Percentiles rank a stretch among this genome's conserved stretches.
phyloP scores from a whole-genome alignment of 2,797 vertebrate genomes.

The Lithobates pipiens region DNA sequence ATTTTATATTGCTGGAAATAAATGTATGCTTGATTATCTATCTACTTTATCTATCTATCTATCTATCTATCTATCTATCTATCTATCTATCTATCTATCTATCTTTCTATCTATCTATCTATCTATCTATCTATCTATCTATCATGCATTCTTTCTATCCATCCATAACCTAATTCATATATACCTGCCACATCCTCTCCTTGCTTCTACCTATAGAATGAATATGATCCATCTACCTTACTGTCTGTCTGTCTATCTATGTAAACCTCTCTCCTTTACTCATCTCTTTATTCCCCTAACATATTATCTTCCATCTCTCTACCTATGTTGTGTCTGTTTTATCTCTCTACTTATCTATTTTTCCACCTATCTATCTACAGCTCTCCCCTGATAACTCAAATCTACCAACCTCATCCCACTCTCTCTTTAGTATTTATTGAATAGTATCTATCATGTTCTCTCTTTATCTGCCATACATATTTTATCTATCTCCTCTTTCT shows the following conservation, averaged over 20 bases:
- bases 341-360: not conserved
- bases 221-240: not conserved
- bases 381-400: not conserved
- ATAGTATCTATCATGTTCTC: not conserved
- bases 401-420: not conserved
- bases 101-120: not conserved
- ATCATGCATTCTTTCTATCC: not conserved
- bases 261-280: not conserved
- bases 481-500: not conserved
- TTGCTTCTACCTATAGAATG: not conserved
- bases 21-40: not conserved
- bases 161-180: too few species aligned
- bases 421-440: too few species aligned
- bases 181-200: not conserved
- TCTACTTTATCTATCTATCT: not conserved
- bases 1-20: too few species aligned
- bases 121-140: not conserved
- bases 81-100: not conserved
- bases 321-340: not conserved
- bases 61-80: not conserved
- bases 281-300: too few species aligned
- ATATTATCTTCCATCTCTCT: not conserved
- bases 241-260: not conserved
- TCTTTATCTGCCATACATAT: not conserved
- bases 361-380: not conserved